Evolutionary conservation across 2,888 invertebrate genomes (phyloP).

Genomic region (Laothoe populi): DNA sequence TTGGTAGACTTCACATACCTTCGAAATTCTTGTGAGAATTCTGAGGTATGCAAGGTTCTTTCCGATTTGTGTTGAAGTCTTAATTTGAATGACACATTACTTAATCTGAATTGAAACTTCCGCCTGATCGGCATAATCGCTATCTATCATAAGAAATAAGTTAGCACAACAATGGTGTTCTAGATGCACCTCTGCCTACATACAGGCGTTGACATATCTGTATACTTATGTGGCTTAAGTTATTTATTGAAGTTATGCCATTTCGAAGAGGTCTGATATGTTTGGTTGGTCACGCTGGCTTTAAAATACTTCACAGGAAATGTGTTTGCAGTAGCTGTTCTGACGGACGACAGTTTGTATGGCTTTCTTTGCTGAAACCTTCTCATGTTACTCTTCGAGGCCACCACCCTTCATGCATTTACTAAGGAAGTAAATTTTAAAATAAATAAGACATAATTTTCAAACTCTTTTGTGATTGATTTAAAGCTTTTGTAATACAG

Average conservation of each 20-base stretch:
- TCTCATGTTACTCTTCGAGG: conserved; percentile 16
- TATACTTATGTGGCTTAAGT: too few species aligned
- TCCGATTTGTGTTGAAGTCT: too few species aligned
- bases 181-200: too few species aligned
- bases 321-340: conserved; percentile 16
- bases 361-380: conserved; percentile 18
- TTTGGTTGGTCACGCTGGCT: conserved; percentile 1
- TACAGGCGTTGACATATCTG: too few species aligned
- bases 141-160: too few species aligned
- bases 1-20: too few species aligned
- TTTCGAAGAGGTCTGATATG: background rate
- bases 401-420: conserved; percentile 2
- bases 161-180: too few species aligned
- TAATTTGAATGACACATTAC: too few species aligned
- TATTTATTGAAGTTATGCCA: background rate
- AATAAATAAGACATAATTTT: background rate
- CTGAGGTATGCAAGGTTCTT: too few species aligned
- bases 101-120: too few species aligned
- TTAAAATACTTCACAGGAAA: conserved; percentile 17
- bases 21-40: too few species aligned
- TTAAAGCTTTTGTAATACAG: background rate
- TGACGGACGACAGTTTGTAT: conserved; percentile 5
- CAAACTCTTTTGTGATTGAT: background rate
- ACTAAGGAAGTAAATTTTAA: background rate
- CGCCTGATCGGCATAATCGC: too few species aligned